phyloP scores from a whole-genome alignment of 2,797 vertebrate species.

The Leptoclinus maculatus region DNA sequence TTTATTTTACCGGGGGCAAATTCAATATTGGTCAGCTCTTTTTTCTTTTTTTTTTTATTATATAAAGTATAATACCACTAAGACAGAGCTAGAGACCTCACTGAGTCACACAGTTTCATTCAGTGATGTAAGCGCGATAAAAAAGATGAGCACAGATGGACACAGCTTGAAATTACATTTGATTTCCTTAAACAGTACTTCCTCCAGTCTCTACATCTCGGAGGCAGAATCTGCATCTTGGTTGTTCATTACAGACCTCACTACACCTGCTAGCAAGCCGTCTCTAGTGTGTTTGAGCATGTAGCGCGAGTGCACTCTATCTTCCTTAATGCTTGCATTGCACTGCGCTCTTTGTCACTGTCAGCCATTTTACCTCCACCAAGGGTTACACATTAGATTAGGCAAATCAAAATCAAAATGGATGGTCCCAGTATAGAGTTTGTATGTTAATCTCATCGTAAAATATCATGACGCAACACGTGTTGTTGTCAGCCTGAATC shows the following conservation, averaged over 20 bases:
- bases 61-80: constrained; percentile 58
- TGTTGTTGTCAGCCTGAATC: constrained; percentile 62
- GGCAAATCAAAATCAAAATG: constrained; percentile 82
- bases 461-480: constrained; percentile 64
- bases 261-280: constrained; percentile 67
- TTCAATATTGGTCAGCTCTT: constrained; percentile 54
- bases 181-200: constrained; percentile 43
- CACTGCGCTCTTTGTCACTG: constrained; percentile 77
- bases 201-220: constrained; percentile 46
- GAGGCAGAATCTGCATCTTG: constrained; percentile 62
- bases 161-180: constrained; percentile 67
- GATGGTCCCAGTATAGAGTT: constrained; percentile 71
- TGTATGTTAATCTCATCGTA: constrained; percentile 73
- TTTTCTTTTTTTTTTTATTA: constrained; percentile 41
- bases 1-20: constrained; percentile 35
- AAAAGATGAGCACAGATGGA: constrained; percentile 68
- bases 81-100: constrained; percentile 43
- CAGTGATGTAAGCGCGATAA: constrained; percentile 30
- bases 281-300: constrained; percentile 56
- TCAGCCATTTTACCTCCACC: constrained; percentile 80
- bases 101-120: constrained; percentile 46
- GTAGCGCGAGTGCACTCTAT: constrained; percentile 54
- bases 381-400: constrained; percentile 79
- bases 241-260: constrained; percentile 65
- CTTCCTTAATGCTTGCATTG: constrained; percentile 67